Evolutionary conservation across 1,140 invertebrate genomes (phyloP).

Genomic region (Mya arenaria): DNA sequence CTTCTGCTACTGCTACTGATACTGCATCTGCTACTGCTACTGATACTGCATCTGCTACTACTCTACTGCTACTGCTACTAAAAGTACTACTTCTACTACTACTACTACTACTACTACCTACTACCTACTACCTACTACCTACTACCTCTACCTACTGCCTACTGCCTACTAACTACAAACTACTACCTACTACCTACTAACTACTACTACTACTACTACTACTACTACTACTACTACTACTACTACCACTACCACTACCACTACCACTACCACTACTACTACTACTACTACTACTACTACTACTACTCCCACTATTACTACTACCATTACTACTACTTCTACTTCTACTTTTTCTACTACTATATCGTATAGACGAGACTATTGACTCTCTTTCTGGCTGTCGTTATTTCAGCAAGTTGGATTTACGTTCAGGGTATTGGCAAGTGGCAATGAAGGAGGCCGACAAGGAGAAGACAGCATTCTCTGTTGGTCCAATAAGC

Average conservation of each 20-base stretch:
- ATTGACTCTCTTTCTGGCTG: constrained; percentile 76
- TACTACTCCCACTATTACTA: neutral
- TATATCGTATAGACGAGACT: constrained; percentile 71
- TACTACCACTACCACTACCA: neutral
- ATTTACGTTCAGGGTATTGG: constrained; percentile 75
- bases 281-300: neutral
- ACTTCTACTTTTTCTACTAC: neutral
- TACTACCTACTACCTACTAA: no score
- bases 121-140: neutral
- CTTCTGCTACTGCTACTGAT: neutral
- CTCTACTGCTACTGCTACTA: neutral
- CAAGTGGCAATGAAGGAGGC: constrained; percentile 76
- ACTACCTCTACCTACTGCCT: neutral
- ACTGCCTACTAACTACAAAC: no score
- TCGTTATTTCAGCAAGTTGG: constrained; percentile 80
- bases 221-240: neutral
- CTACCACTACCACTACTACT: neutral
- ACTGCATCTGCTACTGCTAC: neutral
- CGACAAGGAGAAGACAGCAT: constrained; percentile 76
- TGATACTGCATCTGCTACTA: neutral
- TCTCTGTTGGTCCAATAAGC: constrained; percentile 40
- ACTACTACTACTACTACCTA: neutral
- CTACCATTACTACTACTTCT: neutral
- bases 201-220: neutral
- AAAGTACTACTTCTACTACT: neutral